Evolutionary conservation across 2,797 vertebrate genomes (phyloP).

Genomic region (Myotis findleyi): DNA sequence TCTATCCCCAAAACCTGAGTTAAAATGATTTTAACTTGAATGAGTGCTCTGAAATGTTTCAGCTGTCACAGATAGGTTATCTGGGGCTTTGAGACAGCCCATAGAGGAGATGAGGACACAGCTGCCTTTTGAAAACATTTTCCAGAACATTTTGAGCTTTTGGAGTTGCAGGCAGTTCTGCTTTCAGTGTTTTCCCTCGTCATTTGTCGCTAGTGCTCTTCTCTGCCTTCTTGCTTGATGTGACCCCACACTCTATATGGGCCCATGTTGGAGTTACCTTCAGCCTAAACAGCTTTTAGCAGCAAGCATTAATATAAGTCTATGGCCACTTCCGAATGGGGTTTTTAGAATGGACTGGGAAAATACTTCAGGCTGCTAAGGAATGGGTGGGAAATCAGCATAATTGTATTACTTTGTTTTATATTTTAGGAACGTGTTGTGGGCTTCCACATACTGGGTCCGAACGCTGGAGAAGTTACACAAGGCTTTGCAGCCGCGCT

Average conservation of each 20-base stretch:
- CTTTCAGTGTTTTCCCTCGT: neutral
- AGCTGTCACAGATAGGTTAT: neutral
- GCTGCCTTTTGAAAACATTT: neutral
- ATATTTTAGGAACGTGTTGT: conserved; percentile 89
- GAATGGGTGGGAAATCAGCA: neutral
- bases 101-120: neutral
- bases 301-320: neutral
- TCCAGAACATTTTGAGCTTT: neutral
- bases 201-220: neutral
- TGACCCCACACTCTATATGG: neutral
- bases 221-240: neutral
- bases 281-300: neutral
- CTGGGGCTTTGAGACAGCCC: neutral
- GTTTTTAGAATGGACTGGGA: neutral
- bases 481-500: conserved; percentile 91
- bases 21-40: neutral
- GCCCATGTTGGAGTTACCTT: neutral
- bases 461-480: conserved; percentile 91
- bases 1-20: neutral
- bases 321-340: neutral
- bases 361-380: neutral
- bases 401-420: neutral
- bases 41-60: neutral
- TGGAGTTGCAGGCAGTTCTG: neutral
- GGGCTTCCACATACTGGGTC: conserved; percentile 91